phyloP scores from a whole-genome alignment of 1,140 invertebrate species.

The Teleopsis dalmanni region DNA sequence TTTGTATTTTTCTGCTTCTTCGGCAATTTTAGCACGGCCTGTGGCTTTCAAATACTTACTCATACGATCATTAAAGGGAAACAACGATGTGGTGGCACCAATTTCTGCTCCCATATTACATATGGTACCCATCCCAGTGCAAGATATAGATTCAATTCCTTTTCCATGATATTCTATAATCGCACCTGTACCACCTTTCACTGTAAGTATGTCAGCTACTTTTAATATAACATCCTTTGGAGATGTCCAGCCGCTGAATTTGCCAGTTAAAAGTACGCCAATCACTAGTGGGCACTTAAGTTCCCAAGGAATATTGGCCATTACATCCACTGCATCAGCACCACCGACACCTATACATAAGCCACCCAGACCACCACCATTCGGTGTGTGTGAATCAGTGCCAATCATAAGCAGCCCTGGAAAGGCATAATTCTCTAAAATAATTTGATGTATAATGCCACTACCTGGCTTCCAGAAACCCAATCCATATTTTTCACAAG shows the following conservation, averaged over 20 bases:
- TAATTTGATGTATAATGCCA: slow-evolving; percentile 99
- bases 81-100: slow-evolving; percentile 92
- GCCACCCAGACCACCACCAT: slow-evolving; percentile 95
- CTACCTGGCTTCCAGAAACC: slow-evolving; percentile 99
- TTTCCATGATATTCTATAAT: slow-evolving; percentile 98
- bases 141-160: slow-evolving; percentile 96
- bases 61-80: slow-evolving; percentile 96
- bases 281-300: slow-evolving; percentile 98
- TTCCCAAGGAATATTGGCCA: slow-evolving; percentile 99
- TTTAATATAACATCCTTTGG: slow-evolving; percentile 99
- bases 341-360: slow-evolving; percentile 99
- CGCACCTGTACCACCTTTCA: slow-evolving; percentile 96
- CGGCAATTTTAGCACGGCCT: slow-evolving; percentile 69
- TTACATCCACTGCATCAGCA: slow-evolving; percentile 99
- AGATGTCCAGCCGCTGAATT: slow-evolving; percentile 96
- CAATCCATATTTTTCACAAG: slow-evolving; percentile 96
- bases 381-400: slow-evolving; percentile 98
- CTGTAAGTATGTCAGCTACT: slow-evolving; percentile 70
- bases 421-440: slow-evolving; percentile 98
- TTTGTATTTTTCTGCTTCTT: slow-evolving; percentile 69
- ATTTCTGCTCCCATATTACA: slow-evolving; percentile 99
- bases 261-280: slow-evolving; percentile 93
- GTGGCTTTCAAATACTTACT: slow-evolving; percentile 88
- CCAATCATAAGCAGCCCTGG: slow-evolving; percentile 96
- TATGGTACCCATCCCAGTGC: slow-evolving; percentile 98